Base-by-base conservation (phyloP, 2,113 vertebrate genomes). In the Laterallus jamaicensis region DNA sequence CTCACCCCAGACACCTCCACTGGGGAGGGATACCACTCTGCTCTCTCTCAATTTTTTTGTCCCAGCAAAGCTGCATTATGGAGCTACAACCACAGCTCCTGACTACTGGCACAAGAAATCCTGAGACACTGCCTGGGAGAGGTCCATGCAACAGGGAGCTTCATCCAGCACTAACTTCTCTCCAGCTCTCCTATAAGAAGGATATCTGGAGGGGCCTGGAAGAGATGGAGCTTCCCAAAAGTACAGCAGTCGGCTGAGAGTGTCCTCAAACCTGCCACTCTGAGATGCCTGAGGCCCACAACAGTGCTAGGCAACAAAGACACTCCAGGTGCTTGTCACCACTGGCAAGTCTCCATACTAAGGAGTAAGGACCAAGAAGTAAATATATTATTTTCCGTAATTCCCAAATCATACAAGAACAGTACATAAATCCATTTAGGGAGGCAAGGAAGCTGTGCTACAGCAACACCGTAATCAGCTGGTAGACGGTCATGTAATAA, bases 1-100 rank as follows among this genome's bases (percentile, higher is more conserved):
- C 24, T 18, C 16, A 44, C 49, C 26, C 8, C 0, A 1, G 37
- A 40, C 49, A 39, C 28, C 63, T 52, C 24, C 0, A 0, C 16
- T 0, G 10, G 5, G 12, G 6, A 69, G 15, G 12, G 12, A 20
- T 15, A 58, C 15, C 16, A 26, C 25, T 79, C 68, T 52, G 31
- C 17, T 42, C 20, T 81, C 49, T 31, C 56, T 59, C 66, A 1
- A 0, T 28, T 16, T 39, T 20, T 56, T 75, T 39, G 21, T 15
- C 24, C 25, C 42, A 59, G 44, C 29, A 60, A 59, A 90, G 42
- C 32, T 25, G 25, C 52, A 44, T 20, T 20, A 19, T 0, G 1
- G 50, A 70, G 13, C 81, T 58, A 64, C 50, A 59, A 24, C 28
- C 20, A 40, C n/a, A 47, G 4, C 42, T 54, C 32, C 55, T 24